Evolutionary conservation across 2,888 invertebrate genomes (phyloP).

Genomic region (Esperia sulphurella): DNA sequence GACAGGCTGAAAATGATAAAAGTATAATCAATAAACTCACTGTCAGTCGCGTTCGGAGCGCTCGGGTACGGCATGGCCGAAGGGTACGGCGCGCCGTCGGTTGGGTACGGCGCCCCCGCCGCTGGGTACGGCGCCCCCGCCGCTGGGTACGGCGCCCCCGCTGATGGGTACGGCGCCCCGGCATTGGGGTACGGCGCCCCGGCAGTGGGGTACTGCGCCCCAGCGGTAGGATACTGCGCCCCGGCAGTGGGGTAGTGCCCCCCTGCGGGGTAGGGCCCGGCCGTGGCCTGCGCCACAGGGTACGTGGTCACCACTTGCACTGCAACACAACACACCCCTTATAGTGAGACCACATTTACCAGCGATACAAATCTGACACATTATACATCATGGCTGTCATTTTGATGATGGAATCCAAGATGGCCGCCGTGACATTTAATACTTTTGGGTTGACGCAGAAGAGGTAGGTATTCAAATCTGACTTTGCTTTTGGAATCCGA

Average conservation of each 20-base stretch:
- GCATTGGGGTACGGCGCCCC: conserved; percentile 13
- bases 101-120: conserved; percentile 15
- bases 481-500: no score
- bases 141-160: conserved; percentile 12
- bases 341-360: not conserved
- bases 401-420: no score
- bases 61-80: conserved; percentile 17
- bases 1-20: no score
- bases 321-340: not conserved
- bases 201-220: conserved; percentile 17
- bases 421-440: no score
- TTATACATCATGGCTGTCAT: no score
- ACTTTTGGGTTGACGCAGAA: no score
- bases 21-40: no score
- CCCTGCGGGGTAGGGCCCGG: conserved; percentile 17
- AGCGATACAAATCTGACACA: no score
- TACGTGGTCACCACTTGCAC: conserved; percentile 1
- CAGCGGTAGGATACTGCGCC: conserved; percentile 17
- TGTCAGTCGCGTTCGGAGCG: conserved; percentile 48
- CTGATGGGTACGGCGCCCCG: conserved; percentile 14
- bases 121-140: not conserved
- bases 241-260: conserved; percentile 10
- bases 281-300: conserved; percentile 10
- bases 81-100: conserved; percentile 14
- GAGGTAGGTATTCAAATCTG: no score